Evolutionary conservation across 2,888 invertebrate genomes (phyloP).

Genomic region (Therioaphis trifolii): DNA sequence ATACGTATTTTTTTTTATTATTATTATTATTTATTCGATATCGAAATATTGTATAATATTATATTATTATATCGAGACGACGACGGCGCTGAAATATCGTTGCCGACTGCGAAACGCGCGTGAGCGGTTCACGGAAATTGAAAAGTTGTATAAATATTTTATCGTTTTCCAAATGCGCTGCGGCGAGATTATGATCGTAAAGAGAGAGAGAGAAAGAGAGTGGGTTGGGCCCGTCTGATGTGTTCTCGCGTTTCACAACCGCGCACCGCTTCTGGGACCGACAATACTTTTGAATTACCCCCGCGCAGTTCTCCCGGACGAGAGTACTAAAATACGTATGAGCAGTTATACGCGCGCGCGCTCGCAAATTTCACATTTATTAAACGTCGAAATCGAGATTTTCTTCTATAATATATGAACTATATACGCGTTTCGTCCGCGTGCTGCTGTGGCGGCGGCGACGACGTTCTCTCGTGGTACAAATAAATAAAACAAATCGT

Average conservation of each 20-base stretch:
- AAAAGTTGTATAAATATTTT: constrained; percentile 56
- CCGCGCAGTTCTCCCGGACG: too few species aligned
- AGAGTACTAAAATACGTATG: too few species aligned
- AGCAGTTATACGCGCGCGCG: too few species aligned
- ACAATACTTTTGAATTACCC: constrained; percentile 4
- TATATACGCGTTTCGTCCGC: not conserved
- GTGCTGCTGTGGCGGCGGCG: too few species aligned
- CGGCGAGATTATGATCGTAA: constrained; percentile 27
- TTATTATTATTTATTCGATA: too few species aligned
- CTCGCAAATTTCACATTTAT: not conserved
- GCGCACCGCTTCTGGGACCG: not conserved
- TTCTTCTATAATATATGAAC: not conserved
- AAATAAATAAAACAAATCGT: too few species aligned
- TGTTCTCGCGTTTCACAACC: not conserved
- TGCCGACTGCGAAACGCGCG: not conserved
- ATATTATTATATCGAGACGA: too few species aligned
- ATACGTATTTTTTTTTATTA: too few species aligned
- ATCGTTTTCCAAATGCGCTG: constrained; percentile 38
- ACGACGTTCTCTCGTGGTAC: too few species aligned
- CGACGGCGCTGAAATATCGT: constrained; percentile 30
- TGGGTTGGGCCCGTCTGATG: too few species aligned
- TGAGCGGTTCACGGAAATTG: constrained; percentile 22
- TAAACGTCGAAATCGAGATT: not conserved
- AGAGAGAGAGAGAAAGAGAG: too few species aligned
- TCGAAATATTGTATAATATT: too few species aligned